These are phyloP conservation scores for Heliconius hermathena DNA, from an alignment of 1,140 invertebrate genomes.

Conservation along the genomic window DNA sequence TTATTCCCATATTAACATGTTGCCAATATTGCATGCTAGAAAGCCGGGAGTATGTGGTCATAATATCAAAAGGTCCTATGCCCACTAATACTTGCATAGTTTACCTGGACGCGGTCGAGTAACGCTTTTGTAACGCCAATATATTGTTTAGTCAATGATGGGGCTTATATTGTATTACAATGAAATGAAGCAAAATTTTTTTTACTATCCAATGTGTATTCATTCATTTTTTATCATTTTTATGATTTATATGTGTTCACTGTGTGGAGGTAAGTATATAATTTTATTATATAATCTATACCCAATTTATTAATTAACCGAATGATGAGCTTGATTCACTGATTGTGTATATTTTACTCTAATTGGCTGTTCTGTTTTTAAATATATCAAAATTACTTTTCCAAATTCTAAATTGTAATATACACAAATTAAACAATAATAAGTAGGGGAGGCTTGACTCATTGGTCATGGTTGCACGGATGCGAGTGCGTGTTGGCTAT, in stretches of 20 bases:
- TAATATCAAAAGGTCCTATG: slow-evolving; percentile 74
- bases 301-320: slow-evolving; percentile 5
- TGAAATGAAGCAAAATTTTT: too few relatives aligned
- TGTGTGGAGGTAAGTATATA: slow-evolving; percentile 13
- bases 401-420: not conserved
- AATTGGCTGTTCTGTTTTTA: slow-evolving; percentile 25
- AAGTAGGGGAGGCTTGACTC: not conserved
- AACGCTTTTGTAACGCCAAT: slow-evolving; percentile 54
- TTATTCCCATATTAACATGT: slow-evolving; percentile 37
- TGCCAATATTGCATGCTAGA: slow-evolving; percentile 69
- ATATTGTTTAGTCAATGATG: slow-evolving; percentile 30
- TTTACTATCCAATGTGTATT: not conserved
- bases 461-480: too few relatives aligned
- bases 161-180: slow-evolving; percentile 24
- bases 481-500: not conserved
- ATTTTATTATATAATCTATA: slow-evolving; percentile 7
- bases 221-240: slow-evolving; percentile 15
- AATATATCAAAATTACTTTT: not conserved
- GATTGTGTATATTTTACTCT: slow-evolving; percentile 12
- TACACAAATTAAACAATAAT: not conserved
- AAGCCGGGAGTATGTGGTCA: slow-evolving; percentile 80
- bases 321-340: slow-evolving; percentile 15
- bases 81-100: slow-evolving; percentile 48
- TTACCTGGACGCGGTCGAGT: slow-evolving; percentile 43
- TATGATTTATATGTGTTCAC: slow-evolving; percentile 17